Conservation (phyloP, 2,888 invertebrate species). For the Lasioglossum lativentre region DNA sequence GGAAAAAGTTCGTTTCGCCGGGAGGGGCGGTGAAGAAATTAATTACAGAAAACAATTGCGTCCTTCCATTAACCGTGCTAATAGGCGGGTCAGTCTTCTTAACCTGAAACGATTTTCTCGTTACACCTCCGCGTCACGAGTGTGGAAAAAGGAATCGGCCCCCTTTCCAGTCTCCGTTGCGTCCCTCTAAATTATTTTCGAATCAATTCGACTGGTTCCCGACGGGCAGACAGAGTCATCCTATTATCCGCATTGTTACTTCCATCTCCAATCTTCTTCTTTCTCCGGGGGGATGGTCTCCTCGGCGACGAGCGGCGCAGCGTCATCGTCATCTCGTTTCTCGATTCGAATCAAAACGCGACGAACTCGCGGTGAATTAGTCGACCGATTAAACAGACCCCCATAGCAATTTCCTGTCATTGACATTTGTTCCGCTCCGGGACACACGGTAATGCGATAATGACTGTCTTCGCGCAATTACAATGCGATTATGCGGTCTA, state of each 20-base stretch:
- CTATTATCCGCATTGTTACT: slow-evolving; percentile 69
- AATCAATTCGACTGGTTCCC: slow-evolving; percentile 62
- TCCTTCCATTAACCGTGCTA: slow-evolving; percentile 60
- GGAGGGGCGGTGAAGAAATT: neutral
- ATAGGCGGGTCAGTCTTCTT: slow-evolving; percentile 56
- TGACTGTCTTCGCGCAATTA: slow-evolving; percentile 41
- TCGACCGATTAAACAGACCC: slow-evolving; percentile 49
- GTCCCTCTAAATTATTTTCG: slow-evolving; percentile 69
- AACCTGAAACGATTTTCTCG: slow-evolving; percentile 66
- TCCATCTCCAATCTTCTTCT: slow-evolving; percentile 26
- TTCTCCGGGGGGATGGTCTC: slow-evolving; percentile 7
- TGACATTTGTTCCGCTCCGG: slow-evolving; percentile 52
- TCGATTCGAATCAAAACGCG: neutral
- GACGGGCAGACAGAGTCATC: slow-evolving; percentile 48
- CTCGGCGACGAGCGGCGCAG: neutral
- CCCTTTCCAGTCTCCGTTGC: slow-evolving; percentile 8
- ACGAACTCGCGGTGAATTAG: slow-evolving; percentile 28
- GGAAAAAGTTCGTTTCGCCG: neutral
- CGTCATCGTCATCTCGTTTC: neutral
- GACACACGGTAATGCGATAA: slow-evolving; percentile 32
- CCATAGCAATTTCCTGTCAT: slow-evolving; percentile 56
- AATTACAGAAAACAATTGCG: slow-evolving; percentile 63
- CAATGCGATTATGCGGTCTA: slow-evolving; percentile 15
- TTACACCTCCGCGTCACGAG: slow-evolving; percentile 19
- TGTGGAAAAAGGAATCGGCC: slow-evolving; percentile 32